Conservation (phyloP, 2,797 vertebrate species). For the Brotula barbata region DNA sequence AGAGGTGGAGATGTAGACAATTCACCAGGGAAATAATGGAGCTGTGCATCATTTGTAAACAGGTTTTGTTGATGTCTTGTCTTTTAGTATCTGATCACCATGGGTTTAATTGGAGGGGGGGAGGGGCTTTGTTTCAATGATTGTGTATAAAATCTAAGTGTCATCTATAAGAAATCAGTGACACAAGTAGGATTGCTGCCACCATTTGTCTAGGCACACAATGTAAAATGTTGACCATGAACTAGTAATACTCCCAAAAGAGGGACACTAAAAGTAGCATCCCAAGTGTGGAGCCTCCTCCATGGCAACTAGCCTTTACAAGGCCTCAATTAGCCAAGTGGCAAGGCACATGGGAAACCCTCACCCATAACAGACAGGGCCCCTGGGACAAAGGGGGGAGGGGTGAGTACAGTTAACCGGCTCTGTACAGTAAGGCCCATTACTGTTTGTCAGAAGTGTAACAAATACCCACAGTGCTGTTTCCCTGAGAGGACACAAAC, state of each 20-base stretch:
- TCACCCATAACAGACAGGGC: slow-evolving; percentile 43
- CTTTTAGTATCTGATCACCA: no score
- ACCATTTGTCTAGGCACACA: slow-evolving; percentile 6
- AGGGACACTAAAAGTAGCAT: slow-evolving; percentile 67
- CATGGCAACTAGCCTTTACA: slow-evolving; percentile 66
- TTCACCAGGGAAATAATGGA: no score
- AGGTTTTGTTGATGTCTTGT: no score
- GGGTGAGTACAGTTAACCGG: slow-evolving; percentile 20
- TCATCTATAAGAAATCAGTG: neutral
- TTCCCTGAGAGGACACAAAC: slow-evolving; percentile 50
- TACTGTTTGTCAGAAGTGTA: slow-evolving; percentile 40
- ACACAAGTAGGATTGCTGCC: neutral
- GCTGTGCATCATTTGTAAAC: no score
- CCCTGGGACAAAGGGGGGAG: slow-evolving; percentile 32
- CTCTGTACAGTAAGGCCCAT: slow-evolving; percentile 43
- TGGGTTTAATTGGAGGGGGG: no score
- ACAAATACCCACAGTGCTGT: slow-evolving; percentile 62
- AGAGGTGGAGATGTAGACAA: no score
- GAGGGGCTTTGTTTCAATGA: no score
- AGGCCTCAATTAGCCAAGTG: slow-evolving; percentile 68
- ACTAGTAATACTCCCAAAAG: slow-evolving; percentile 47
- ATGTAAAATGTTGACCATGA: slow-evolving; percentile 41
- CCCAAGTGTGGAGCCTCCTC: slow-evolving; percentile 55
- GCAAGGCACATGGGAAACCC: slow-evolving; percentile 57
- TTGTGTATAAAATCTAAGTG: no score